These are phyloP conservation scores for Poecile montanus DNA, from an alignment of 2,797 vertebrate genomes.

Conservation along the genomic window DNA sequence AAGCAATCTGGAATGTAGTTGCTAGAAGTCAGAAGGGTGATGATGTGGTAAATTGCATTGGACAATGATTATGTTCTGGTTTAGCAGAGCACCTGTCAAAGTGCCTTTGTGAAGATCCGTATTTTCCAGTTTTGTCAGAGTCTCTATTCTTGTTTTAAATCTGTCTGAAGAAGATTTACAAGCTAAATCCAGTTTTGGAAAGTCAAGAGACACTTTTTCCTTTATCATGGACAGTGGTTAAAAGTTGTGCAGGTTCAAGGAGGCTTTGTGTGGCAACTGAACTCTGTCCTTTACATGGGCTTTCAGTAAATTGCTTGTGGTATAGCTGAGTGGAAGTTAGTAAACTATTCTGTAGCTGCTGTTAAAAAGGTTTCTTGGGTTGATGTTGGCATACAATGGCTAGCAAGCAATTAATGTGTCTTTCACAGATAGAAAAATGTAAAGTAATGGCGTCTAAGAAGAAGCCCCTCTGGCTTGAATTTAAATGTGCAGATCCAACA, in stretches of 20 bases:
- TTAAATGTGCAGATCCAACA: conserved; percentile 91
- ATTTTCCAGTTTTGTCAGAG: not conserved
- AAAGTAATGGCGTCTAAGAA: conserved; percentile 99
- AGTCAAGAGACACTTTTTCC: not conserved
- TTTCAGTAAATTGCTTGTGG: not conserved
- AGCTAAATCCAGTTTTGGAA: not conserved
- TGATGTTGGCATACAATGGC: not conserved
- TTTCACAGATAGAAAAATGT: conserved; percentile 92
- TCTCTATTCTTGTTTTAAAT: not conserved
- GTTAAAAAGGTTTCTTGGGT: not conserved
- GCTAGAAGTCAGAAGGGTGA: not conserved
- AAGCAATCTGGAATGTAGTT: not conserved
- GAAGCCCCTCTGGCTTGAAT: conserved; percentile 97
- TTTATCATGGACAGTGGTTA: not conserved
- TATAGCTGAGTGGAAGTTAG: not conserved
- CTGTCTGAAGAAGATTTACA: not conserved
- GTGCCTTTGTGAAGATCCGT: not conserved
- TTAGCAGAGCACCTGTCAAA: not conserved
- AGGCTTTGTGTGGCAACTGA: not conserved
- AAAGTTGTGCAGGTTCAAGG: not conserved
- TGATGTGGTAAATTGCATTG: not conserved
- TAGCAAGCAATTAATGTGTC: not conserved
- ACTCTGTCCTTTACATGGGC: accelerated
- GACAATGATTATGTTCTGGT: not conserved
- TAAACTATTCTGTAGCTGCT: not conserved